These are phyloP conservation scores for Plutomurus gul DNA, from an alignment of 1,140 invertebrate genomes.

Conservation along the genomic window DNA sequence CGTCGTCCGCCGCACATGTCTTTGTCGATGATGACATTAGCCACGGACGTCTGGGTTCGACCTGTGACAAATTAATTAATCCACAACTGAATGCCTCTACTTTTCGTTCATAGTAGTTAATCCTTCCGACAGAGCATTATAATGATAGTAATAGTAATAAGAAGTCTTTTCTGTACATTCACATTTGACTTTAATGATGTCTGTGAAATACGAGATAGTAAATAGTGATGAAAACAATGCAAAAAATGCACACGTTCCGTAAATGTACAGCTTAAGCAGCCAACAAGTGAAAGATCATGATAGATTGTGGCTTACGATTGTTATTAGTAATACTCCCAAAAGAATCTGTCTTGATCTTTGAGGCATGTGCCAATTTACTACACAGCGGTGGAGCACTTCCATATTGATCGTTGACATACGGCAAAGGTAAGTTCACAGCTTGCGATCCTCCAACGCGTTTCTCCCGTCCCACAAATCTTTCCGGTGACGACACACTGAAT, in stretches of 20 bases:
- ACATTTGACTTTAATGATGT: background rate
- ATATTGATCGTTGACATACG: slow-evolving; percentile 26
- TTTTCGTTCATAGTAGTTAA: background rate
- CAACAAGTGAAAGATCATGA: background rate
- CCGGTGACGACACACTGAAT: background rate
- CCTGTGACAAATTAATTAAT: background rate
- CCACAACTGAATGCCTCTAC: background rate
- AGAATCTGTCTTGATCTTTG: background rate
- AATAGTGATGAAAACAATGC: background rate
- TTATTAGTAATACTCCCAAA: background rate
- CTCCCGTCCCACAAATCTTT: slow-evolving; percentile 1
- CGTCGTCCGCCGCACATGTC: too few relatives aligned
- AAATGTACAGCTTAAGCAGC: background rate
- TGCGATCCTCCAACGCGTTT: slow-evolving; percentile 20
- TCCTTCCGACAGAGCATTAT: background rate
- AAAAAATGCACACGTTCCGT: background rate
- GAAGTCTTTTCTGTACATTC: background rate
- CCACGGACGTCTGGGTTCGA: slow-evolving; percentile 6
- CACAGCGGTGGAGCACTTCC: slow-evolving; percentile 19
- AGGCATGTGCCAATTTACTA: slow-evolving; percentile 3
- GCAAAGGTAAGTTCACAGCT: slow-evolving; percentile 17
- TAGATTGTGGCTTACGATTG: background rate
- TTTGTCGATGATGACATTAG: too few relatives aligned
- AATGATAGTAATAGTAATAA: background rate
- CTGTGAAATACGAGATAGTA: background rate